Evolutionary conservation across 37 sponge, comb jelly and placozoan species (phyloP).

Genomic region (Corticium candelabrum): DNA sequence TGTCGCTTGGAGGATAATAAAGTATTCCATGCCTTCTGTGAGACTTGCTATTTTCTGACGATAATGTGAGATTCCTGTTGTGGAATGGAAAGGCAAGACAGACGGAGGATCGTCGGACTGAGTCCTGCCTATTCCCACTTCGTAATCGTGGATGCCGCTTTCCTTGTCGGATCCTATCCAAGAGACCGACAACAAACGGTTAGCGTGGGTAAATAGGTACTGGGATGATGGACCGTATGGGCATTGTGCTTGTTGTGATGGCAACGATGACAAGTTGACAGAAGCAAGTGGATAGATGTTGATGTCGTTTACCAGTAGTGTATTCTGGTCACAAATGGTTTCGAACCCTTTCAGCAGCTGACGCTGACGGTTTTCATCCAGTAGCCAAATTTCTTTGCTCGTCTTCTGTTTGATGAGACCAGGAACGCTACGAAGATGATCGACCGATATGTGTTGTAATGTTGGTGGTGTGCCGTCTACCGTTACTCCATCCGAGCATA

Average conservation of each 20-base stretch:
- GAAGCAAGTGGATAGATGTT: not conserved
- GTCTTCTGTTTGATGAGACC: not conserved
- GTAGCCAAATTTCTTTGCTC: not conserved
- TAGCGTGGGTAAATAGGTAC: not conserved
- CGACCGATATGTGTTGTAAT: not conserved
- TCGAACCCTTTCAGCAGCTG: not conserved
- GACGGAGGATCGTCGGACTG: not conserved
- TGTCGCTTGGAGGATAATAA: not conserved
- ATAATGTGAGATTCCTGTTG: not conserved
- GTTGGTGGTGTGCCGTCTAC: not conserved
- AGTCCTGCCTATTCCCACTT: not conserved
- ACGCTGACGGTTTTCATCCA: not conserved
- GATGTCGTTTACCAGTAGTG: not conserved
- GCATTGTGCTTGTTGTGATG: too few species aligned
- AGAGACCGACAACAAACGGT: not conserved
- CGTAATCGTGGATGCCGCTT: constrained; percentile 1
- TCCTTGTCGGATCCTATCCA: not conserved
- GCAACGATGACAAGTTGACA: too few species aligned
- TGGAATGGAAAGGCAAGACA: not conserved
- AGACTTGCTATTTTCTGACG: not conserved
- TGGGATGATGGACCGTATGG: not conserved
- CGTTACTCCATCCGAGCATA: not conserved
- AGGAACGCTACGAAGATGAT: not conserved
- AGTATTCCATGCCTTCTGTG: not conserved
- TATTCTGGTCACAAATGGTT: not conserved